Evolutionary conservation across 2,797 vertebrate genomes (phyloP).

Genomic region (Myioborus melanocephalus): DNA sequence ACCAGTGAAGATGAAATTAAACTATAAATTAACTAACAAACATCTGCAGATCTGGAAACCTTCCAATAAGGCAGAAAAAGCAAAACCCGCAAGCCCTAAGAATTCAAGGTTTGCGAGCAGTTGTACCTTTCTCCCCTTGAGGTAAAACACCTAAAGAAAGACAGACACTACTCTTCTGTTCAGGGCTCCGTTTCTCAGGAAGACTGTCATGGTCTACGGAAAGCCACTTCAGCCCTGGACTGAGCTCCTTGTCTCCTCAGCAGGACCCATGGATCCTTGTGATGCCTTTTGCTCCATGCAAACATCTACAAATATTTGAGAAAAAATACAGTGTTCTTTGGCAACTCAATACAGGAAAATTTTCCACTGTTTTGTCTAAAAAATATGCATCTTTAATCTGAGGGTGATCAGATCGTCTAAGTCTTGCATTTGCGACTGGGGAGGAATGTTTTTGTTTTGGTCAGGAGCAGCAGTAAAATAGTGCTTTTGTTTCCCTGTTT

Average conservation of each 20-base stretch:
- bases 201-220: neutral
- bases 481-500: neutral
- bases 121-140: neutral
- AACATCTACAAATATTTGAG: fast-evolving
- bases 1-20: neutral
- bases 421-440: neutral
- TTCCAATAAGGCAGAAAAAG: neutral
- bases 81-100: neutral
- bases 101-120: neutral
- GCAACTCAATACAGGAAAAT: neutral
- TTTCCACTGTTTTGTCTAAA: neutral
- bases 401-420: neutral
- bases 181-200: neutral
- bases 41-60: neutral
- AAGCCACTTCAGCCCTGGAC: neutral
- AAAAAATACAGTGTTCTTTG: neutral
- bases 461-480: neutral
- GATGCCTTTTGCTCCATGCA: fast-evolving
- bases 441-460: neutral
- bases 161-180: neutral
- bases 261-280: neutral
- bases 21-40: neutral
- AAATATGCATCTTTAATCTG: neutral
- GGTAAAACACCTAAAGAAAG: neutral
- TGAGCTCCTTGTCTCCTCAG: neutral